Evolutionary conservation across 2,888 invertebrate species (phyloP).

Genomic region (Dolichopus griseipennis): DNA sequence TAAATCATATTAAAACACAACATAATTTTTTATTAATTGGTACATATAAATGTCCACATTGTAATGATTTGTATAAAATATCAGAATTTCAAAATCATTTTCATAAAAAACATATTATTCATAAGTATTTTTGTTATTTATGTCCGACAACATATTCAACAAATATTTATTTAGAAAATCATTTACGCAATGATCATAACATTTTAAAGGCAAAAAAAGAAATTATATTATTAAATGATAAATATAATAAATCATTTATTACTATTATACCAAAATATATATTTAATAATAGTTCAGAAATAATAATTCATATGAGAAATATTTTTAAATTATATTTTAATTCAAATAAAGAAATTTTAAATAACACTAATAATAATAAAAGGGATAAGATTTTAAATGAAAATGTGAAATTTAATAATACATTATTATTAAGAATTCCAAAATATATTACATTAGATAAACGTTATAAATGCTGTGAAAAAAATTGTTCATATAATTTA

Average conservation of each 20-base stretch:
- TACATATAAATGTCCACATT: neutral
- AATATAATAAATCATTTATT: neutral
- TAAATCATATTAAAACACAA: neutral
- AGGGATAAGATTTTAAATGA: neutral
- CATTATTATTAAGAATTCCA: neutral
- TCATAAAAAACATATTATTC: neutral
- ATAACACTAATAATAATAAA: neutral
- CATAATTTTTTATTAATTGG: neutral
- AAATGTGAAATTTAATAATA: neutral
- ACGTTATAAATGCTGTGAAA: neutral
- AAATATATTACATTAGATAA: neutral
- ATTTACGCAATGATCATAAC: neutral
- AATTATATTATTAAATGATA: neutral
- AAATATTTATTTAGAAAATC: neutral
- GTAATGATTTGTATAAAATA: neutral
- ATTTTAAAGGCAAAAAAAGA: neutral
- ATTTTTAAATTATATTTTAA: neutral
- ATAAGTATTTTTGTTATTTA: conserved; percentile 5
- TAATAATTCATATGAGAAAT: neutral
- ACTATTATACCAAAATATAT: neutral
- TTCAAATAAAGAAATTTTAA: neutral
- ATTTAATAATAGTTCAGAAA: neutral
- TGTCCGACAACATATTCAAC: neutral
- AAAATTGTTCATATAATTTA: neutral
- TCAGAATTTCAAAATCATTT: neutral